Percentiles rank a stretch among this genome's conserved stretches.
These are phyloP conservation scores for Eupeodes latifasciatus DNA, from an alignment of 2,888 invertebrate genomes.

Conservation along the genomic window DNA sequence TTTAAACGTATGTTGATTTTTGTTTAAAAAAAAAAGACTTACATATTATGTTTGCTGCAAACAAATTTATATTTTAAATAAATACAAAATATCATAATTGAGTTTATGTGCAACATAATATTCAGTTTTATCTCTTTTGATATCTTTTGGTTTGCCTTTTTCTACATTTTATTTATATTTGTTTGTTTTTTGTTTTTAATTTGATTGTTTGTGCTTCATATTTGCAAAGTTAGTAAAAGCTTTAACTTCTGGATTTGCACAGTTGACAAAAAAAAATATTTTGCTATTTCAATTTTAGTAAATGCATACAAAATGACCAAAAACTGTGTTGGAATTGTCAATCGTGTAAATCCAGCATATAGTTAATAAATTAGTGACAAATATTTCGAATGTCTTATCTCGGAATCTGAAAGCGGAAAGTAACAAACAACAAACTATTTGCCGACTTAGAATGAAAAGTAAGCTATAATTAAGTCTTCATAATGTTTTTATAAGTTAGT, in stretches of 20 bases:
- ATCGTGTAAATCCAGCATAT: neutral
- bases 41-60: conserved; percentile 34
- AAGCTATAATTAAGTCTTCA: no score
- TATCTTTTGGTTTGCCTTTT: conserved; percentile 10
- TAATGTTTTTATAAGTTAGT: no score
- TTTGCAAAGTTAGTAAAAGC: conserved; percentile 47
- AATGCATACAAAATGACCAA: neutral
- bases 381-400: conserved; percentile 28
- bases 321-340: neutral
- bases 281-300: neutral
- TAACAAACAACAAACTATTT: no score
- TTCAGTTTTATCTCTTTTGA: conserved; percentile 26
- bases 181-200: conserved; percentile 18
- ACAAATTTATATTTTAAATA: conserved; percentile 23
- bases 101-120: conserved; percentile 50
- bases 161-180: conserved; percentile 14
- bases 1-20: conserved; percentile 46
- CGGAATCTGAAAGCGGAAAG: conserved; percentile 31
- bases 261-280: neutral
- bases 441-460: no score
- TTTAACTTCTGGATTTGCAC: neutral
- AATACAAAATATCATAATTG: conserved; percentile 6
- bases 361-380: conserved; percentile 31
- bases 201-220: conserved; percentile 70
- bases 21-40: conserved; percentile 13